Percentiles rank a stretch among this genome's conserved stretches.
These are phyloP conservation scores for Philypnodon macrostomus DNA, from an alignment of 2,797 vertebrate genomes.

Conservation along the genomic window DNA sequence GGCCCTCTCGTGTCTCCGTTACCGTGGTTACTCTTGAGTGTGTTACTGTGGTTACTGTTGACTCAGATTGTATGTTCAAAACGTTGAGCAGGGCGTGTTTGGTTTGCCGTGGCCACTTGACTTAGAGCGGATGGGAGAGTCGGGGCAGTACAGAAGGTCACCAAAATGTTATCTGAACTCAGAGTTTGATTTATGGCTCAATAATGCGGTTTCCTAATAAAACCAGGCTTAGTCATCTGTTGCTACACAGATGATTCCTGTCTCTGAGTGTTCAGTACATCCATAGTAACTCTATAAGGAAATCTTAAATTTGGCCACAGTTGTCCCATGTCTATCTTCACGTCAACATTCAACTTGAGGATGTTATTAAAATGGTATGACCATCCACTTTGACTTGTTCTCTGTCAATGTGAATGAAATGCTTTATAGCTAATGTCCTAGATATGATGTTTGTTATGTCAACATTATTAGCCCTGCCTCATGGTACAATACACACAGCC, in stretches of 20 bases:
- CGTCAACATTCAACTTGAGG: conserved; percentile 12
- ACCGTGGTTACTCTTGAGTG: conserved; percentile 66
- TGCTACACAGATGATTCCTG: neutral
- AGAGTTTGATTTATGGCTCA: conserved; percentile 1
- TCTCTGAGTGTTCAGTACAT: neutral
- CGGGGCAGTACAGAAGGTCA: conserved; percentile 2
- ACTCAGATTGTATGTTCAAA: conserved; percentile 40
- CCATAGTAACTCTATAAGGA: too few relatives aligned
- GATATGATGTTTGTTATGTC: conserved; percentile 1
- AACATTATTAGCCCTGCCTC: neutral
- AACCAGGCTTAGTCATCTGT: neutral
- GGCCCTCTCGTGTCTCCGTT: conserved; percentile 41
- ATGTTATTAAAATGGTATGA: too few relatives aligned
- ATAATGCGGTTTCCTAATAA: conserved; percentile 4
- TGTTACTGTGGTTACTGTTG: conserved; percentile 68
- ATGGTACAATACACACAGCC: neutral
- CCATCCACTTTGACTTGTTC: too few relatives aligned
- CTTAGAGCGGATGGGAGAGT: conserved; percentile 16
- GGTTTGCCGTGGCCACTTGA: conserved; percentile 31
- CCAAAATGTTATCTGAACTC: conserved; percentile 7
- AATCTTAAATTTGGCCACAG: conserved; percentile 34
- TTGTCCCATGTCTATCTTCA: too few relatives aligned
- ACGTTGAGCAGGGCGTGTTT: conserved; percentile 42
- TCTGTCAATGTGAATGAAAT: too few relatives aligned
- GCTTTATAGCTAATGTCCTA: too few relatives aligned